Evolutionary conservation across 2,888 invertebrate species (phyloP), one percentile per base, ranked within the genome.

Genomic region (Sarcophaga variegata): DNA sequence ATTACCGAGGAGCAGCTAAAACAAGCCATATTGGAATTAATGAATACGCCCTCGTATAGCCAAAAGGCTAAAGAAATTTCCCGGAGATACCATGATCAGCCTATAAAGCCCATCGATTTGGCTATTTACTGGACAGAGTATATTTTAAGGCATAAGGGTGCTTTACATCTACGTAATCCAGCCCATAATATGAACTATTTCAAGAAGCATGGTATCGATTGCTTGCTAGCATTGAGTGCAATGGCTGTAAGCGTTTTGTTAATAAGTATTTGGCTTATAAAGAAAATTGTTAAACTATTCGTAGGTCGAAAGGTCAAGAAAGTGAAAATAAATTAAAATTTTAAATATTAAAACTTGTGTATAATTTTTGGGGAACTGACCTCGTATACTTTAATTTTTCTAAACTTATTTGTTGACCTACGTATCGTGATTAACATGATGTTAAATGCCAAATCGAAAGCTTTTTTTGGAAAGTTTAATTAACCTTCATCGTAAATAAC

Each of bases 41-140:
- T 90, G 90, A 90, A 4, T 75, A 91, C 4, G 88, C 54, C 71
- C 0, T 64, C 54, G n/a, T 93, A 91, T 74, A 67, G 70, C 0
- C 25, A 77, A 45, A 89, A 75, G 4, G 90, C 74, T 6, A 70
- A 64, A 37, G 66, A 89, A 10, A 89, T 92, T 8, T 91, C 92
- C 0, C 77, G 83, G 20, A 80, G 89, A 6, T 93, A 89, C 85
- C 90, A 88, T 10, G 93, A 93, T 89, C 92, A 92, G 63, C 92
- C 92, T 0, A 81, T 91, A 71, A 76, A 89, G 4, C 90, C 92
- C 0, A n/a, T 92, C 64, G 91, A 93, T 12, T 90, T 89, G 0
- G 93, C 92, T 1, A 85, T 92, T 6, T 93, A 92, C 88, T 93
- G 93, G 93, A 90, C 92, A 1, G 93, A 93, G 83, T 92, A 93